These are phyloP conservation scores for Artibeus jamaicensis DNA, from an alignment of 2,797 vertebrate species.

Conservation along the genomic window DNA sequence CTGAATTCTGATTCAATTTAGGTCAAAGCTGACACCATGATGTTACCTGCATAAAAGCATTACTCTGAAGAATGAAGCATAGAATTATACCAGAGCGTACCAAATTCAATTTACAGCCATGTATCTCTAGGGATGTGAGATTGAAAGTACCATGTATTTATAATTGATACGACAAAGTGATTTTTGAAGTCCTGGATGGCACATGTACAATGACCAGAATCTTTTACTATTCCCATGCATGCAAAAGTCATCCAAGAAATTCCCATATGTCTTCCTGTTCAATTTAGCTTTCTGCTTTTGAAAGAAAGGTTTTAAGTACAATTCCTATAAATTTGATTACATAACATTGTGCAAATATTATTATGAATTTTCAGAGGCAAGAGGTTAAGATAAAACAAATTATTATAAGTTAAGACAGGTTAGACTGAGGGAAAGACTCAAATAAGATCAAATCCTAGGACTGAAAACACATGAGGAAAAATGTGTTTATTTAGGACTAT, in stretches of 20 bases:
- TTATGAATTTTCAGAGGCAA: not conserved
- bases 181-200: not conserved
- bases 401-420: not conserved
- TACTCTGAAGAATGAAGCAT: not conserved
- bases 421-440: not conserved
- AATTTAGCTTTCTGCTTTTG: not conserved
- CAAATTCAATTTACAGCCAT: not conserved
- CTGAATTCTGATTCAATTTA: constrained; percentile 29
- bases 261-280: not conserved
- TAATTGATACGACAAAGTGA: not conserved
- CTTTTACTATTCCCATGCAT: not conserved
- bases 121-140: not conserved
- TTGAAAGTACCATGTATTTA: not conserved
- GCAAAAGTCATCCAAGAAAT: not conserved
- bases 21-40: not conserved
- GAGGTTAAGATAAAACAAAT: constrained; percentile 24
- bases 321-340: not conserved
- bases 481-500: not conserved
- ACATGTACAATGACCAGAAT: not conserved
- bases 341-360: not conserved
- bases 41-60: not conserved
- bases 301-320: not conserved
- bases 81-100: not conserved
- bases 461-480: not conserved
- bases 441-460: not conserved